Evolutionary conservation across 2,888 invertebrate genomes (phyloP).

Genomic region (Hybos culiciformis): DNA sequence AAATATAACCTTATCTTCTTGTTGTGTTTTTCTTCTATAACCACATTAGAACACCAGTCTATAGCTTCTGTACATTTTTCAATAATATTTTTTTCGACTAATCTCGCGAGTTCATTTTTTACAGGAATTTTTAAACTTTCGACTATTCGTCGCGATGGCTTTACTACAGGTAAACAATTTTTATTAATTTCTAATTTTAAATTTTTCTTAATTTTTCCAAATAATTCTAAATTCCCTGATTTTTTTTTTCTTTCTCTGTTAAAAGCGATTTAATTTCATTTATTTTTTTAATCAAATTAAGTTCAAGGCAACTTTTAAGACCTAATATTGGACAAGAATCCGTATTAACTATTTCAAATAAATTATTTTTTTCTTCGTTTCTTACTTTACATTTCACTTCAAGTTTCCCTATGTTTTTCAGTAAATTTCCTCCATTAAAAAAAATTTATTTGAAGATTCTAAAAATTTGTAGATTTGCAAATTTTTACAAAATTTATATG

Average conservation of each 20-base stretch:
- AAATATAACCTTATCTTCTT: slow-evolving; percentile 12
- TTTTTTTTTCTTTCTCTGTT: too few species aligned
- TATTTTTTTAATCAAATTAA: slow-evolving; percentile 6
- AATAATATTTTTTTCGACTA: slow-evolving; percentile 4
- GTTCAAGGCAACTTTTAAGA: slow-evolving; percentile 6
- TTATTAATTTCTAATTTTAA: slow-evolving; percentile 8
- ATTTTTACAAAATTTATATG: too few species aligned
- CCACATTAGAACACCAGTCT: slow-evolving; percentile 7
- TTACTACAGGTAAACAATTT: slow-evolving; percentile 4
- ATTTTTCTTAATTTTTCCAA: slow-evolving; percentile 5
- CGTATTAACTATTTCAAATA: slow-evolving; percentile 1
- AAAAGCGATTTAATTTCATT: slow-evolving; percentile 2
- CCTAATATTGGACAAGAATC: slow-evolving; percentile 8
- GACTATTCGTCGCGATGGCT: slow-evolving; percentile 2
- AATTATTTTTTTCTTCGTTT: not conserved
- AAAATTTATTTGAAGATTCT: too few species aligned
- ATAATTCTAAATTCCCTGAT: not conserved
- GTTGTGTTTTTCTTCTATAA: slow-evolving; percentile 10
- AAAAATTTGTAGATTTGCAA: too few species aligned
- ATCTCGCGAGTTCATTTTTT: slow-evolving; percentile 2
- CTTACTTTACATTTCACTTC: too few species aligned
- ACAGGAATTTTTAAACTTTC: slow-evolving; percentile 4
- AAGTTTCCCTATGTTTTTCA: too few species aligned
- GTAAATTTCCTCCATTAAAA: too few species aligned
- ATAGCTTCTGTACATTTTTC: slow-evolving; percentile 5